Conservation (phyloP, 2,113 vertebrate genomes). For the Numida meleagris region DNA sequence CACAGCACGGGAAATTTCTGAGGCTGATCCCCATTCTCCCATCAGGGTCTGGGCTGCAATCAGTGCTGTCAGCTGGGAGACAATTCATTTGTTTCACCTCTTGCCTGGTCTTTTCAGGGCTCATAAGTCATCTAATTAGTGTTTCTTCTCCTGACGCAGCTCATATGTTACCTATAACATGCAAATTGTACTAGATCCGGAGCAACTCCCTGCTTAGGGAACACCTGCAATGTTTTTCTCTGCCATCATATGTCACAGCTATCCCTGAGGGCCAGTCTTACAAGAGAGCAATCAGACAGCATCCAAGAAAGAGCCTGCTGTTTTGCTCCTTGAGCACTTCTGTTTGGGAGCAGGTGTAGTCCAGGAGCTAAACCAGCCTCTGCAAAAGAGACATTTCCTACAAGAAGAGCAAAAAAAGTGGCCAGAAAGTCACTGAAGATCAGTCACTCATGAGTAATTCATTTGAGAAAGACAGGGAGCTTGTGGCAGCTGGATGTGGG, state of each 20-base stretch:
- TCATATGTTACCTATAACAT: background rate
- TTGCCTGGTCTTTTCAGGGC: background rate
- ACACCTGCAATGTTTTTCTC: background rate
- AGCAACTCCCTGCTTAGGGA: background rate
- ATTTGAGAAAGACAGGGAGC: background rate
- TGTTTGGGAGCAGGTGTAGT: background rate
- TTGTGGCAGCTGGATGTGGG: background rate
- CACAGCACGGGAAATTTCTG: background rate
- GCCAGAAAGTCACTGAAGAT: background rate
- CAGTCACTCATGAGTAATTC: background rate
- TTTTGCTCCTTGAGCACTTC: background rate
- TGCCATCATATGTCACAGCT: background rate
- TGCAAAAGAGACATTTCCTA: background rate
- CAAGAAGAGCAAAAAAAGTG: background rate
- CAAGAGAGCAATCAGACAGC: background rate
- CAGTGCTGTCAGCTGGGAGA: background rate
- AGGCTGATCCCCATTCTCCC: background rate
- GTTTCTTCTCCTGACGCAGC: background rate
- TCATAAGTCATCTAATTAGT: background rate
- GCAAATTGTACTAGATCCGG: background rate
- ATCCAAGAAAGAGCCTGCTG: background rate
- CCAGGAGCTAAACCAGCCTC: background rate
- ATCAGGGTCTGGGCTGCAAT: background rate
- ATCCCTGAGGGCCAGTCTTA: background rate
- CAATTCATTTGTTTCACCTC: background rate